Evolutionary conservation across 2,888 invertebrate species (phyloP), one percentile per base, ranked within the genome.

Genomic region (Cryptocephalus primarius): DNA sequence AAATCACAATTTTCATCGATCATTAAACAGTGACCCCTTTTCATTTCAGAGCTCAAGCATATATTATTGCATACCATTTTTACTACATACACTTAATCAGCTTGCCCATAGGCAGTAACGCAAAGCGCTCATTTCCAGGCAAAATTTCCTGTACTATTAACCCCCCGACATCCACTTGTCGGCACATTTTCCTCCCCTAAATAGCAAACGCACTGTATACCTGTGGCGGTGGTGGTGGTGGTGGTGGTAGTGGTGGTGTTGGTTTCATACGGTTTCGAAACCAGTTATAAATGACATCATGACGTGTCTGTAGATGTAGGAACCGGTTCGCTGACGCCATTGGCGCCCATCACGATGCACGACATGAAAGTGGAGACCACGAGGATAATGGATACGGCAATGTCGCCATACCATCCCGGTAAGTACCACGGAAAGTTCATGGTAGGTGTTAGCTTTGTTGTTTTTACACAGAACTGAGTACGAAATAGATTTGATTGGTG

Each of bases 311-410:
- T 45, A 42, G 56, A 62, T 60, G 48, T 58, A 75, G 78, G 78
- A 69, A 71, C 77, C 70, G 76, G 77, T 69, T 77, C 82, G 55
- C 72, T 84, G 70, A 81, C 83, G 60, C 82, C 83, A 57, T 72
- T 84, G 68, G 80, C 83, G 58, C 83, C 84, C 58, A 79, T 84
- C 69, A 80, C 77, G 69, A 82, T 83, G 80, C 83, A 83, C 73
- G 84, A 84, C 69, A 78, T 83, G 75, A 84, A 83, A 75, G 73
- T 82, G 62, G 78, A 77, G 68, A 71, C 78, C 62, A 57, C 68
- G 43, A 71, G 72, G 60, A 73, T 80, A 56, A 72, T 82, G 70
- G 82, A 83, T 57, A 77, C 79, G 57, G 73, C 79, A 56, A 71
- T 82, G 66, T 79, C 82, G 59, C 81, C 83, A 54, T 83, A 82